Conservation (phyloP, 1,140 invertebrate genomes). For the Tetraneura akinire region DNA sequence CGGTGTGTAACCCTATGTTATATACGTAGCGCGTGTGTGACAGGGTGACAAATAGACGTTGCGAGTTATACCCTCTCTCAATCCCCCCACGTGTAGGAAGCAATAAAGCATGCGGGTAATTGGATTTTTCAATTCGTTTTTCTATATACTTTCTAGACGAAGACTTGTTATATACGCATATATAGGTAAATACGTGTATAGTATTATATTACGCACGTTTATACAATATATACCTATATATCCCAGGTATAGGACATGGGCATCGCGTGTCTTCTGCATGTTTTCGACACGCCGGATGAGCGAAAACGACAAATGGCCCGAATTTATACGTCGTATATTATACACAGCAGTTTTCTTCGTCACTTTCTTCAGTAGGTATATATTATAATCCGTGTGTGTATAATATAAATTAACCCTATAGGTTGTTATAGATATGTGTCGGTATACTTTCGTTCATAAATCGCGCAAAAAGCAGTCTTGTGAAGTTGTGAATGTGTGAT, state of each 20-base stretch:
- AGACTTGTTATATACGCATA: no score
- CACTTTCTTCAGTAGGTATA: no score
- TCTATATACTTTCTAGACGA: slow-evolving; percentile 6
- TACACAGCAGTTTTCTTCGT: no score
- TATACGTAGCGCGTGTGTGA: not conserved
- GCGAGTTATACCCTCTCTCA: not conserved
- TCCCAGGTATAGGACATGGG: not conserved
- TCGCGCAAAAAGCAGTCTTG: no score
- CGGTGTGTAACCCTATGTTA: not conserved
- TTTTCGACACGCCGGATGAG: not conserved
- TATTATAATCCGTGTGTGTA: no score
- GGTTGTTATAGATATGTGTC: no score
- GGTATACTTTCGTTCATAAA: no score
- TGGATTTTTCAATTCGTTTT: slow-evolving; percentile 35
- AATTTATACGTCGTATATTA: slow-evolving; percentile 13
- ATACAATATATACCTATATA: not conserved
- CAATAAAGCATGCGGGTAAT: slow-evolving; percentile 27
- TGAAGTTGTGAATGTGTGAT: no score
- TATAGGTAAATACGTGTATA: not conserved
- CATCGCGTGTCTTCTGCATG: not conserved
- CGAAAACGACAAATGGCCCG: slow-evolving; percentile 11
- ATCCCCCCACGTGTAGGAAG: not conserved
- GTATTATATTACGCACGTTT: no score
- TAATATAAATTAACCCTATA: no score
- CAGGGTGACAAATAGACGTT: slow-evolving; percentile 33